These are phyloP conservation scores for Callimorpha dominula DNA, from an alignment of 2,888 invertebrate genomes.

Conservation along the genomic window DNA sequence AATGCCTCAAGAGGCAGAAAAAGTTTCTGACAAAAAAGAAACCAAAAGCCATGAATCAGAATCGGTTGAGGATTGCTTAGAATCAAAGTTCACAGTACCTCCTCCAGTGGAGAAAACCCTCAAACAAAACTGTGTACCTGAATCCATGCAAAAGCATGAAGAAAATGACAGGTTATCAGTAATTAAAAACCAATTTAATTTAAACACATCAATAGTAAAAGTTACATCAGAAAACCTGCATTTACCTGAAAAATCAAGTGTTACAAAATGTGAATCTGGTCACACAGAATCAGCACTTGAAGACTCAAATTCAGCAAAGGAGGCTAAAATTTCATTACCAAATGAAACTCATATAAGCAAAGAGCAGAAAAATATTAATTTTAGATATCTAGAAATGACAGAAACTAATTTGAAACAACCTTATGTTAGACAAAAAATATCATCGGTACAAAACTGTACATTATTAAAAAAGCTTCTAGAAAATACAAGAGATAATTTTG, in stretches of 20 bases:
- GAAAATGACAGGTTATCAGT: slow-evolving; percentile 29
- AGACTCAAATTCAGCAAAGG: slow-evolving; percentile 31
- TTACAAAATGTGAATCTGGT: slow-evolving; percentile 25
- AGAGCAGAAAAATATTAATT: slow-evolving; percentile 35
- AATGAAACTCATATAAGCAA: slow-evolving; percentile 29
- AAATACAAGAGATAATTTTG: slow-evolving; percentile 69
- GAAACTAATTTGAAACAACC: slow-evolving; percentile 48
- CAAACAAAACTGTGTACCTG: slow-evolving; percentile 55
- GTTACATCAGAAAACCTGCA: slow-evolving; percentile 31
- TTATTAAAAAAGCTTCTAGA: slow-evolving; percentile 79
- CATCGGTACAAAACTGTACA: slow-evolving; percentile 75
- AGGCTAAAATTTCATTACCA: slow-evolving; percentile 25
- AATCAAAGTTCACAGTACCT: slow-evolving; percentile 20
- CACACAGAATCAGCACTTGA: slow-evolving; percentile 21
- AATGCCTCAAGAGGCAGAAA: slow-evolving; percentile 52
- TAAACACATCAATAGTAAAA: slow-evolving; percentile 15
- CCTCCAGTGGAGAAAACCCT: slow-evolving; percentile 28
- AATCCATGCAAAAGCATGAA: slow-evolving; percentile 29
- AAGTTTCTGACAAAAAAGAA: slow-evolving; percentile 30
- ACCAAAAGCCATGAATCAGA: slow-evolving; percentile 23
- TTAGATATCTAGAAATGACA: slow-evolving; percentile 30
- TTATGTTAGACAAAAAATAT: slow-evolving; percentile 52
- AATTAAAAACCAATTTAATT: slow-evolving; percentile 18
- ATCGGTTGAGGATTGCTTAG: slow-evolving; percentile 26
- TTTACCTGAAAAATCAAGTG: slow-evolving; percentile 13